Conservation (phyloP, 2,888 invertebrate genomes). For the Chymomyza amoena region DNA sequence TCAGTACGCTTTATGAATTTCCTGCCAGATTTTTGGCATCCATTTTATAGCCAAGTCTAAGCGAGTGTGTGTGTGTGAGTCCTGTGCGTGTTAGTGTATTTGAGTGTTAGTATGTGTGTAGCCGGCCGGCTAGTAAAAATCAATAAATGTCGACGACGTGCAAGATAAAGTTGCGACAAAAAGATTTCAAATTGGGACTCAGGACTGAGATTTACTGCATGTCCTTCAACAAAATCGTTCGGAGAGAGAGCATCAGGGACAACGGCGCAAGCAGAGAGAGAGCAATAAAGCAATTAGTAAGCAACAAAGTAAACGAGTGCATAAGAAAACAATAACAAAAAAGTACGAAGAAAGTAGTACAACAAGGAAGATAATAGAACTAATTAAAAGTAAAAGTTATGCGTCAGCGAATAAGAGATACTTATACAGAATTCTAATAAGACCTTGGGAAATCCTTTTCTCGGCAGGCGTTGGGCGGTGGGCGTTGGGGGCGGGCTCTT, state of each 20-base stretch:
- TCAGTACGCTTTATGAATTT: constrained; percentile 58
- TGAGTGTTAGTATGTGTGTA: background rate
- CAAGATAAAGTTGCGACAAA: constrained; percentile 70
- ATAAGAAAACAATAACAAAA: constrained; percentile 1
- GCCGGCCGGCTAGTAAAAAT: constrained; percentile 45
- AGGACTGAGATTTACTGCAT: constrained; percentile 33
- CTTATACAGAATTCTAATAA: constrained; percentile 55
- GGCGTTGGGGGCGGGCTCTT: constrained; percentile 8
- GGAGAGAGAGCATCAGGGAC: constrained; percentile 1
- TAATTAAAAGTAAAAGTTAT: constrained; percentile 73
- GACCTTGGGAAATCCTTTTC: background rate
- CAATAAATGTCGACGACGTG: constrained; percentile 64
- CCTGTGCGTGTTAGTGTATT: background rate
- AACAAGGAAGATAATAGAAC: constrained; percentile 70
- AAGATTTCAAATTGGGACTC: constrained; percentile 53
- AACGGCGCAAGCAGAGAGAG: background rate
- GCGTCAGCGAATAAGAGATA: constrained; percentile 72
- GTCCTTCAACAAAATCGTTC: constrained; percentile 7
- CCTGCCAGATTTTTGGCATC: constrained; percentile 60
- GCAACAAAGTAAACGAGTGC: constrained; percentile 16
- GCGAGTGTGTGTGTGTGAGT: constrained; percentile 1
- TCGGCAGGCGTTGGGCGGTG: constrained; percentile 4
- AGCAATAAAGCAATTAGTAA: constrained; percentile 70
- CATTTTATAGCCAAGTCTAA: constrained; percentile 40
- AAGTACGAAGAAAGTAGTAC: background rate